Evolutionary conservation across 2,888 invertebrate species (phyloP).

Genomic region (Mythimna ferrago): DNA sequence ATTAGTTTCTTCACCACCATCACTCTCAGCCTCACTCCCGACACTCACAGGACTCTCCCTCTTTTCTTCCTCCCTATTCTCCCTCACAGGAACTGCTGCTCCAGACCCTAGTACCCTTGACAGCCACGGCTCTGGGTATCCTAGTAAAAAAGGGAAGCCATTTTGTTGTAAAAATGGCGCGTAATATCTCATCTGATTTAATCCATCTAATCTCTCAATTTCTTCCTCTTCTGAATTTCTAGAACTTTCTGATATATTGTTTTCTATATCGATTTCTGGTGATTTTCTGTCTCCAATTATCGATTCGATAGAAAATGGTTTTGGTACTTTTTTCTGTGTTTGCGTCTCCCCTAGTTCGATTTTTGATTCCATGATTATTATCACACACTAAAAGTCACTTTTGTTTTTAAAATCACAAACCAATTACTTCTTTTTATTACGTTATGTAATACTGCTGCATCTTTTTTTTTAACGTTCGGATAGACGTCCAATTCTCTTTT

Average conservation of each 20-base stretch:
- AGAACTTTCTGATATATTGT: slow-evolving; percentile 82
- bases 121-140: slow-evolving; percentile 88
- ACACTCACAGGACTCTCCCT: slow-evolving; percentile 88
- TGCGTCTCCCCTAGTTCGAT: slow-evolving; percentile 78
- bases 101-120: slow-evolving; percentile 79
- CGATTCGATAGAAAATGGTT: slow-evolving; percentile 92
- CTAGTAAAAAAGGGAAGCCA: slow-evolving; percentile 86
- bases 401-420: slow-evolving; percentile 39
- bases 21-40: slow-evolving; percentile 86
- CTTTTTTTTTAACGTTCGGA: slow-evolving; percentile 19
- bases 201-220: slow-evolving; percentile 77
- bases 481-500: neutral
- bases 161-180: slow-evolving; percentile 87
- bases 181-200: slow-evolving; percentile 87
- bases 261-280: slow-evolving; percentile 87
- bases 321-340: slow-evolving; percentile 87
- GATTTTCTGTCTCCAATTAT: slow-evolving; percentile 89
- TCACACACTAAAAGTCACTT: slow-evolving; percentile 54
- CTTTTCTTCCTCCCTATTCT: slow-evolving; percentile 80
- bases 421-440: slow-evolving; percentile 18
- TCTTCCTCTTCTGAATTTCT: slow-evolving; percentile 86
- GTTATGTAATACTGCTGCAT: slow-evolving; percentile 5
- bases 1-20: slow-evolving; percentile 83
- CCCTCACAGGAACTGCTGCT: slow-evolving; percentile 67
- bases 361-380: slow-evolving; percentile 76